Conservation (phyloP, 2,888 invertebrate species). For the Capitulum mitella region DNA sequence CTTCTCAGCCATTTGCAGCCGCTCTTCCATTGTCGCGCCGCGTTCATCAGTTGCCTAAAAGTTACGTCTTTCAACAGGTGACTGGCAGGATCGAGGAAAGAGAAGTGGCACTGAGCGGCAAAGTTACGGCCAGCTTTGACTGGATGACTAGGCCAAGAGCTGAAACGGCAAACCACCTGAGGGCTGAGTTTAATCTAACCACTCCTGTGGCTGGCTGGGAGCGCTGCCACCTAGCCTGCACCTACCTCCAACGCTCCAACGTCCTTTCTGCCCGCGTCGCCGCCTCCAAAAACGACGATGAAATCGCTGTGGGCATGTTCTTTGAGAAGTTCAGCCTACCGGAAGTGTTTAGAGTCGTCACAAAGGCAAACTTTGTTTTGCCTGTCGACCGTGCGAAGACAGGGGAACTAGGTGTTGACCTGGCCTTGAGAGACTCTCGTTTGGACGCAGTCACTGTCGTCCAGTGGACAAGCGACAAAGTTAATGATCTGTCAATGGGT, state of each 20-base stretch:
- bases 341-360: not conserved
- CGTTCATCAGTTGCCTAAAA: no score
- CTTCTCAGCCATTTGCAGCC: no score
- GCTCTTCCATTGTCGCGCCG: no score
- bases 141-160: not conserved
- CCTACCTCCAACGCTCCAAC: not conserved
- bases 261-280: not conserved
- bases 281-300: not conserved
- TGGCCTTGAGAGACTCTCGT: not conserved
- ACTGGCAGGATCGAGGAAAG: not conserved
- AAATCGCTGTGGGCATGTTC: not conserved
- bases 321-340: not conserved
- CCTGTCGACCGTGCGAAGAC: not conserved
- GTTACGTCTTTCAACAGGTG: not conserved
- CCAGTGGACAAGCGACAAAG: not conserved
- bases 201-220: not conserved
- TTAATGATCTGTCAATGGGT: not conserved
- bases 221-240: not conserved
- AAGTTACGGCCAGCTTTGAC: not conserved
- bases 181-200: not conserved
- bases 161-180: not conserved
- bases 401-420: not conserved
- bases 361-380: not conserved
- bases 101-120: not conserved
- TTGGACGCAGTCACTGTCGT: not conserved